A percentile compares a stretch with the other conserved stretches of the same genome.
phyloP scores from a whole-genome alignment of 2,113 vertebrate species.

The Motacilla alba region DNA sequence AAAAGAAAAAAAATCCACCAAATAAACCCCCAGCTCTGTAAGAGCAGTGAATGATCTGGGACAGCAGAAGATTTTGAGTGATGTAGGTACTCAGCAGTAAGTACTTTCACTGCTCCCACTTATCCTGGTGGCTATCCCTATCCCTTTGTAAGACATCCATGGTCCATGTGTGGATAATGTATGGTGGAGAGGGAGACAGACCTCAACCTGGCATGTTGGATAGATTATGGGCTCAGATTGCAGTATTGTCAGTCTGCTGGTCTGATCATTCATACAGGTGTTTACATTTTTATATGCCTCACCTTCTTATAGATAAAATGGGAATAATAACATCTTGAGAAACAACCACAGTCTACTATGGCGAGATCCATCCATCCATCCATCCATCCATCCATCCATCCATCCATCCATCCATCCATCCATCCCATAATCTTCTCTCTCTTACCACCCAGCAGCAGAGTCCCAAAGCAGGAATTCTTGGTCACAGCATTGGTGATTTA shows the following conservation, averaged over 20 bases:
- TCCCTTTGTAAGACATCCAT: background rate
- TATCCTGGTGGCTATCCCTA: background rate
- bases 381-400: background rate
- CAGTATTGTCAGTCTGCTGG: background rate
- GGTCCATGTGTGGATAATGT: background rate
- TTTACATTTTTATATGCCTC: background rate
- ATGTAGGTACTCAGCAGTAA: background rate
- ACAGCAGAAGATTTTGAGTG: background rate
- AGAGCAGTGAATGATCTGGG: background rate
- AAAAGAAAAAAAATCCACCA: background rate
- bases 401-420: background rate
- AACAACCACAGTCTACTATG: background rate
- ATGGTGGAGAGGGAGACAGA: background rate
- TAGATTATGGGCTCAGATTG: background rate
- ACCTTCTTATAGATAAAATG: background rate
- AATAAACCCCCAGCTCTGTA: background rate
- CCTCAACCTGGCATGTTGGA: background rate
- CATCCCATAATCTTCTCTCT: background rate
- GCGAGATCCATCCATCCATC: background rate
- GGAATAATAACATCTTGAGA: background rate
- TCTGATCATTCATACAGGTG: background rate
- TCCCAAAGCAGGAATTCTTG: background rate
- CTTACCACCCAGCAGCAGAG: background rate
- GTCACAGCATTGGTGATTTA: background rate
- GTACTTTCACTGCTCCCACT: background rate